Evolutionary conservation across 2,113 vertebrate genomes (phyloP).

Genomic region (Pseudopodoces humilis): DNA sequence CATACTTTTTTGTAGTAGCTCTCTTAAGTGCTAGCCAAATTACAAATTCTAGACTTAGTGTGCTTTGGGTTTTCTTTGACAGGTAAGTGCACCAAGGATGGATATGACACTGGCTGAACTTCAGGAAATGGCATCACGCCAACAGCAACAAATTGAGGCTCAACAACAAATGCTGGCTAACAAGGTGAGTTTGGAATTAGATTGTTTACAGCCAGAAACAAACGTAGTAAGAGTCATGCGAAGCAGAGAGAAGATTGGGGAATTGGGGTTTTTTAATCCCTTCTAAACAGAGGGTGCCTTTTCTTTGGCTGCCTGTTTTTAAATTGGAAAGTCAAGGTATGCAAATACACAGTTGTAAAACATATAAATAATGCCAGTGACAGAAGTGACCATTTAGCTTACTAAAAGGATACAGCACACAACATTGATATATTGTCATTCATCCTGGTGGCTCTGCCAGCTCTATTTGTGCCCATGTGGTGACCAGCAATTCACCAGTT

Average conservation of each 20-base stretch:
- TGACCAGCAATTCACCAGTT: neutral
- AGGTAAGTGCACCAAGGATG: constrained; percentile 89
- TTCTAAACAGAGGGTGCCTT: neutral
- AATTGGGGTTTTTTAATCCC: neutral
- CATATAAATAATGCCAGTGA: neutral
- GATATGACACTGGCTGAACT: constrained; percentile 94
- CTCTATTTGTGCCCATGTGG: neutral
- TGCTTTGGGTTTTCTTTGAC: neutral
- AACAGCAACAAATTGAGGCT: constrained; percentile 95
- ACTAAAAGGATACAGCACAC: neutral
- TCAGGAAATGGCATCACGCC: constrained; percentile 95
- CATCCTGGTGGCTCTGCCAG: neutral
- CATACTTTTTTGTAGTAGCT: neutral
- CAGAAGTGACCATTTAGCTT: neutral
- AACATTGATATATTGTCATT: neutral
- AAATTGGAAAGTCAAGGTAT: neutral
- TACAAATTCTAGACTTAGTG: neutral
- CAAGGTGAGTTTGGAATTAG: constrained; percentile 78
- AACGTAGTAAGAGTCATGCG: neutral
- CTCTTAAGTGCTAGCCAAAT: neutral
- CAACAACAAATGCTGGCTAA: constrained; percentile 93
- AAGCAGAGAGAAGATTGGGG: neutral
- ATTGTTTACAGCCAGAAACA: neutral
- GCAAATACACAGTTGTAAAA: neutral
- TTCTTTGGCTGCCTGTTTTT: neutral